Percentiles rank a stretch among this genome's conserved stretches.
These are phyloP conservation scores for Drosophila vallismaia DNA, from an alignment of 2,888 invertebrate genomes.

Conservation along the genomic window DNA sequence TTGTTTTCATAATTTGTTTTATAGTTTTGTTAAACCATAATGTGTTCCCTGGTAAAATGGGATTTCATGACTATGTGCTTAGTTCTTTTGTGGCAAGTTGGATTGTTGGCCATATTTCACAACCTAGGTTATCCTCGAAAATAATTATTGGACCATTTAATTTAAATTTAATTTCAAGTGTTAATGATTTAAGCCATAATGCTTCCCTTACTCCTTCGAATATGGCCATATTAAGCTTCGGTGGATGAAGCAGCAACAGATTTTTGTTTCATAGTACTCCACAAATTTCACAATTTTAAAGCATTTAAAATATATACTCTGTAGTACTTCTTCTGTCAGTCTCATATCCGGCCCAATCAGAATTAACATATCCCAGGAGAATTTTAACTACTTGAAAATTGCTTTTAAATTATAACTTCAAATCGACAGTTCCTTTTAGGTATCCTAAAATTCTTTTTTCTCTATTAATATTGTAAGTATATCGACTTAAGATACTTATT, in stretches of 20 bases:
- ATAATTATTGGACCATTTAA: conserved; percentile 19
- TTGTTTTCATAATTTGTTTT: no score
- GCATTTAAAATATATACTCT: conserved; percentile 39
- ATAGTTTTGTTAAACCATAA: no score
- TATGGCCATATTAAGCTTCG: conserved; percentile 41
- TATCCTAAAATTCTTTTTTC: no score
- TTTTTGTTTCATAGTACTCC: conserved; percentile 30
- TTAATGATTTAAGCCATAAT: conserved; percentile 27
- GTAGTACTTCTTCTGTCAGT: no score
- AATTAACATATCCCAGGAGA: no score
- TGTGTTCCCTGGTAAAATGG: conserved; percentile 44
- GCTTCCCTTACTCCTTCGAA: conserved; percentile 44
- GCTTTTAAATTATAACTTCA: no score
- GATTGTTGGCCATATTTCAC: conserved; percentile 35
- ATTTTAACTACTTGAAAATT: no score
- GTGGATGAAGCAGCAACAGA: conserved; percentile 44
- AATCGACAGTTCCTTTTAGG: no score
- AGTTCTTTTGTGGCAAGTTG: conserved; percentile 22
- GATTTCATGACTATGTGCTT: conserved; percentile 22
- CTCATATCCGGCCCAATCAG: no score
- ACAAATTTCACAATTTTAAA: conserved; percentile 36
- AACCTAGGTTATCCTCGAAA: conserved; percentile 35
- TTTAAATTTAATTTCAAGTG: conserved; percentile 6
- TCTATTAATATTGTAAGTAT: no score
- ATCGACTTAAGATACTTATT: no score